Percentiles rank a stretch among this genome's conserved stretches.
phyloP scores from a whole-genome alignment of 2,797 vertebrate species.

The Serranus cabrilla region DNA sequence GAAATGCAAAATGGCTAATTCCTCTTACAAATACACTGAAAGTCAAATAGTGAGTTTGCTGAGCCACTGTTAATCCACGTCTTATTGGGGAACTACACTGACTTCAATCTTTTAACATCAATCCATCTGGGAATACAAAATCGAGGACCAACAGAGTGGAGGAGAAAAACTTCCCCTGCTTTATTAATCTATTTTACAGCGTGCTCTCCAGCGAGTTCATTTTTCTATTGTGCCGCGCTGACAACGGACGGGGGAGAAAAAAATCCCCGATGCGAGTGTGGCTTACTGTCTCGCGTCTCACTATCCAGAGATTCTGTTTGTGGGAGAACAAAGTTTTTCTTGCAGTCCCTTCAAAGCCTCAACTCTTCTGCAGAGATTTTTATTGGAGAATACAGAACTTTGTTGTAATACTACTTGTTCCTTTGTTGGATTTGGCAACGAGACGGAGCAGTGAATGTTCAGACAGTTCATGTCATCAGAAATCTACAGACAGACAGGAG shows the following conservation, averaged over 20 bases:
- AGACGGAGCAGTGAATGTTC: not conserved
- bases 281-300: conserved; percentile 55
- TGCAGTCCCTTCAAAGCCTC: conserved; percentile 32
- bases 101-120: conserved; percentile 63
- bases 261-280: conserved; percentile 41
- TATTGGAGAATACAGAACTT: conserved; percentile 35
- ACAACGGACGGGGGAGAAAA: conserved; percentile 28
- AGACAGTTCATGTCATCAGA: not conserved
- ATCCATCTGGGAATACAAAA: conserved; percentile 47
- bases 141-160: conserved; percentile 28
- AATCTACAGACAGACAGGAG: conserved; percentile 1
- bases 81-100: conserved; percentile 59
- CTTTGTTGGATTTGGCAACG: conserved; percentile 39
- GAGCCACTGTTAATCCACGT: conserved; percentile 72
- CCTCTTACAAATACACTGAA: conserved; percentile 63
- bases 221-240: conserved; percentile 47
- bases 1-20: conserved; percentile 80
- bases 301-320: conserved; percentile 54
- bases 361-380: conserved; percentile 27
- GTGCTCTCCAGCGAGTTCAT: conserved; percentile 35
- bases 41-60: conserved; percentile 67
- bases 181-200: conserved; percentile 38
- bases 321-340: conserved; percentile 54
- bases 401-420: conserved; percentile 32
- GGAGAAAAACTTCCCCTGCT: conserved; percentile 10